These are phyloP conservation scores for Rhabdomys dilectus DNA, from an alignment of 2,113 vertebrate genomes.

Conservation along the genomic window DNA sequence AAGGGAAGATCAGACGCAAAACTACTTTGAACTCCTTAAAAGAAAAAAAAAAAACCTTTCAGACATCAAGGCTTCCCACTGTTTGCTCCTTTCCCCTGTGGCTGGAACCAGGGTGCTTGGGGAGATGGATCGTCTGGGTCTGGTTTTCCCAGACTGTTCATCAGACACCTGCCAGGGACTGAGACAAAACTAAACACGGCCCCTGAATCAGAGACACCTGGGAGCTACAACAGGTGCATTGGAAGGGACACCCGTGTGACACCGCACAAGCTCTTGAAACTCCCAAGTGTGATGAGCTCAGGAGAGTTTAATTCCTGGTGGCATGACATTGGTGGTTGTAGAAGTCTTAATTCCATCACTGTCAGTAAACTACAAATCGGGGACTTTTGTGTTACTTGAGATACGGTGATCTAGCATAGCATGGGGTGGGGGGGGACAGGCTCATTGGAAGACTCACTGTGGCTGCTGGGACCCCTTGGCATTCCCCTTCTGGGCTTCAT, in stretches of 20 bases:
- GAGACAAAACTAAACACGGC: conserved; percentile 52
- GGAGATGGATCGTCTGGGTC: conserved; percentile 64
- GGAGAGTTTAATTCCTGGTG: neutral
- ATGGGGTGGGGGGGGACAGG: neutral
- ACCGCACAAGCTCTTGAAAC: rapidly evolving
- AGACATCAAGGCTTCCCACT: conserved; percentile 77
- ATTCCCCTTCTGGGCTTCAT: neutral
- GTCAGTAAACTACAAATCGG: neutral
- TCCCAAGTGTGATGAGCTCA: neutral
- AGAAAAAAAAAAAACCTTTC: conserved; percentile 60
- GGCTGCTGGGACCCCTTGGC: neutral
- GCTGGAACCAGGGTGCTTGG: conserved; percentile 36
- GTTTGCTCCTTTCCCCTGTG: conserved; percentile 70
- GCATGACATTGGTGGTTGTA: neutral
- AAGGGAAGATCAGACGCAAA: conserved; percentile 75
- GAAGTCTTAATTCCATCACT: neutral
- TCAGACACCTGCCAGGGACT: conserved; percentile 64
- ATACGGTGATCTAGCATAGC: neutral
- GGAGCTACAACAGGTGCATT: neutral
- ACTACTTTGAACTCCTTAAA: conserved; percentile 79
- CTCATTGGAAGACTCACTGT: neutral
- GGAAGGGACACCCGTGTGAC: neutral
- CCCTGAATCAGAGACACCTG: neutral
- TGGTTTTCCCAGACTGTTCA: conserved; percentile 62
- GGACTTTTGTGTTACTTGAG: neutral